Percentiles rank a stretch among this genome's conserved stretches.
These are phyloP conservation scores for Oreohelix idahoensis DNA, from an alignment of 1,140 invertebrate species.

Conservation along the genomic window DNA sequence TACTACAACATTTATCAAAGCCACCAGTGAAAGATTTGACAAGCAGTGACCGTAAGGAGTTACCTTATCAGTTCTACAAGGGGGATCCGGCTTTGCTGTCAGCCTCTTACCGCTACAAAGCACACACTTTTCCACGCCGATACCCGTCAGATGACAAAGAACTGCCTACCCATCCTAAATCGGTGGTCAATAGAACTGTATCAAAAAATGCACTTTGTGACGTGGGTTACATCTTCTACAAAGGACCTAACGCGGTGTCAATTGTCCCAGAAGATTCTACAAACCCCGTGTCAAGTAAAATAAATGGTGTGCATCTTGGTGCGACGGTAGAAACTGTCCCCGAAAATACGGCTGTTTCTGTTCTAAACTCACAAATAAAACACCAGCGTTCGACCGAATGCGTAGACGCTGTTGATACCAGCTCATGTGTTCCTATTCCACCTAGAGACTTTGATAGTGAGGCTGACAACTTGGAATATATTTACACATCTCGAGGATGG, in stretches of 20 bases:
- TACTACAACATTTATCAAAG: not conserved
- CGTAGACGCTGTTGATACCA: not conserved
- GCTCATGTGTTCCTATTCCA: not conserved
- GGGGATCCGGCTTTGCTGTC: slow-evolving; percentile 5
- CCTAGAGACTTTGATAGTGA: slow-evolving; percentile 30
- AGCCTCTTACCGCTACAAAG: not conserved
- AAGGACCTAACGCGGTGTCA: not conserved
- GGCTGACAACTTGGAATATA: slow-evolving; percentile 16
- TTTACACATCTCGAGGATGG: slow-evolving; percentile 20
- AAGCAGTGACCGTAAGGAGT: not conserved
- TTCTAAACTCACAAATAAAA: not conserved
- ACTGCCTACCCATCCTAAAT: not conserved
- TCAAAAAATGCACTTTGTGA: not conserved
- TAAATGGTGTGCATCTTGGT: not conserved
- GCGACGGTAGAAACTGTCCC: not conserved
- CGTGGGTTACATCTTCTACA: not conserved
- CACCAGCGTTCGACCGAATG: not conserved
- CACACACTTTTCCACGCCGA: not conserved
- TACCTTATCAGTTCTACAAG: slow-evolving; percentile 8
- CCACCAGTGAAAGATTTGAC: not conserved
- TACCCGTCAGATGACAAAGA: not conserved
- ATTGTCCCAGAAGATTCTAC: not conserved
- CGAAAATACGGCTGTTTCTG: not conserved
- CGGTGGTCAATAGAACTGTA: not conserved
- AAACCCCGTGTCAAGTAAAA: not conserved